These are phyloP conservation scores for Pristionchus entomophagus DNA, from an alignment of 2,888 invertebrate genomes.

Conservation along the genomic window DNA sequence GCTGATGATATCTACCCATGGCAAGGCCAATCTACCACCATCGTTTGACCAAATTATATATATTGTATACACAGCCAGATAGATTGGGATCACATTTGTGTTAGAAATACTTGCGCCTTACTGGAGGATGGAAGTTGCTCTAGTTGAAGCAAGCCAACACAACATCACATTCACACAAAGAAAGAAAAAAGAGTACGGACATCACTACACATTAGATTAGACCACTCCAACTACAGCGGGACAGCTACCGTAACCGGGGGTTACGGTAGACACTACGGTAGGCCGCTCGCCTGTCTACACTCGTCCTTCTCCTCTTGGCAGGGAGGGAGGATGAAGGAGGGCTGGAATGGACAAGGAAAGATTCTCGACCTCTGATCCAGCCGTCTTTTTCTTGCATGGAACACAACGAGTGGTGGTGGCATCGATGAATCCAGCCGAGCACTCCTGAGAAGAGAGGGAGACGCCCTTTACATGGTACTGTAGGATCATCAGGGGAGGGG, in stretches of 20 bases:
- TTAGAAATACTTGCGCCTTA: background rate
- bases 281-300: conserved; percentile 27
- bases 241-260: background rate
- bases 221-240: background rate
- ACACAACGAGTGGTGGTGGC: conserved; percentile 48
- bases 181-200: background rate
- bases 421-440: conserved; percentile 41
- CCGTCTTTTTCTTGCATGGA: conserved; percentile 49
- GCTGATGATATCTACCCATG: background rate
- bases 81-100: background rate
- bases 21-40: background rate
- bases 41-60: background rate
- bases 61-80: background rate
- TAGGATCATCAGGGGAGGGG: background rate
- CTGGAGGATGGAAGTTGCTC: background rate
- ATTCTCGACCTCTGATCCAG: conserved; percentile 43
- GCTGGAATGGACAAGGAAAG: conserved; percentile 4
- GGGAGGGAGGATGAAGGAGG: conserved; percentile 4
- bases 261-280: conserved; percentile 9
- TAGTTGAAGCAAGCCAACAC: background rate
- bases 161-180: conserved; percentile 10
- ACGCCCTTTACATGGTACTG: background rate
- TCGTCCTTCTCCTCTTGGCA: background rate
- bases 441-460: conserved; percentile 43
- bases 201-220: background rate